These are phyloP conservation scores for Grammomys surdaster DNA, from an alignment of 2,113 vertebrate genomes.

Conservation along the genomic window DNA sequence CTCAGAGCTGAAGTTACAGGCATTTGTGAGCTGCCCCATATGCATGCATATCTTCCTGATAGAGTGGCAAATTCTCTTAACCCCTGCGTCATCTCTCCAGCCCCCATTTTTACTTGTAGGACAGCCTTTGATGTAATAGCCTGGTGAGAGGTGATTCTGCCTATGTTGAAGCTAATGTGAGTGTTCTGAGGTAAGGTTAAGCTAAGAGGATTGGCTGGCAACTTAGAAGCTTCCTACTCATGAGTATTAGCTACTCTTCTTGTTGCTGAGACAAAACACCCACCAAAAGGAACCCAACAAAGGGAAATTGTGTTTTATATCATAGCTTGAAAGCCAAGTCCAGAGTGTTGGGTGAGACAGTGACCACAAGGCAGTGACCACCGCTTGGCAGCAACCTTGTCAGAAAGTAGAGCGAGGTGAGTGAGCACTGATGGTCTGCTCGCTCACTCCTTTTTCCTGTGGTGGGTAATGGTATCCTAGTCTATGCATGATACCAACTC, in stretches of 20 bases:
- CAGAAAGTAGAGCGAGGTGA: neutral
- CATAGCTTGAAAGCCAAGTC: neutral
- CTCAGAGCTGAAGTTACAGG: neutral
- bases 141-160: neutral
- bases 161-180: neutral
- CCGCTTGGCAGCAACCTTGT: too few species aligned
- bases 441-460: too few species aligned
- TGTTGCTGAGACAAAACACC: neutral
- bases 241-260: neutral
- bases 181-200: too few species aligned
- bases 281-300: neutral
- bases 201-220: neutral
- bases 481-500: too few species aligned
- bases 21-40: neutral
- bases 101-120: neutral
- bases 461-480: neutral
- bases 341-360: too few species aligned
- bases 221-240: too few species aligned
- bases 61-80: neutral
- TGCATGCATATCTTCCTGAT: neutral
- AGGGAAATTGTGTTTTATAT: neutral
- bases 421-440: accelerated
- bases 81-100: neutral
- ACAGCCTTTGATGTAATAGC: too few species aligned
- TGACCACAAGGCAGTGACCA: too few species aligned